A percentile compares a stretch with the other conserved stretches of the same genome.
These are phyloP conservation scores for Neodiprion fabricii DNA, from an alignment of 1,140 invertebrate species.

Conservation along the genomic window DNA sequence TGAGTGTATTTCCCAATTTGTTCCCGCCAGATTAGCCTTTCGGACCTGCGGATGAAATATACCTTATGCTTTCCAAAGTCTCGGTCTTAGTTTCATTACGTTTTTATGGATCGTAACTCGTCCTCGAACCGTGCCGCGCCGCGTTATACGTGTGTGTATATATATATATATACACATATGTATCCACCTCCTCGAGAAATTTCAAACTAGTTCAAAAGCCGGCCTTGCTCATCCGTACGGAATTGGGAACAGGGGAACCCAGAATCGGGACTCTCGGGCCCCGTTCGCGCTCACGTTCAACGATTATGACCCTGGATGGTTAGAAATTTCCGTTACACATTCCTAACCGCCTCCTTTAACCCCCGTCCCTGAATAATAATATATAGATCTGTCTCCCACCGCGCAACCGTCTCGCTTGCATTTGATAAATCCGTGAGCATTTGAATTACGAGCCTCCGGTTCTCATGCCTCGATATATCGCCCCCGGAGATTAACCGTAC, in stretches of 20 bases:
- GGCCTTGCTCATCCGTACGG: not conserved
- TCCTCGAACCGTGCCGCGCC: not conserved
- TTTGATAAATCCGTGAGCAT: not conserved
- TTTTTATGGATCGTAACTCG: constrained; percentile 16
- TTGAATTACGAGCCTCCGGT: too few species aligned
- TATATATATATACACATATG: not conserved
- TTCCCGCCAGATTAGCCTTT: constrained; percentile 13
- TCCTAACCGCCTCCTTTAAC: not conserved
- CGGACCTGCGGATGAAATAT: constrained; percentile 1
- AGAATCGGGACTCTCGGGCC: constrained; percentile 1
- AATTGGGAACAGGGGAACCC: not conserved
- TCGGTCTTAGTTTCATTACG: constrained; percentile 3
- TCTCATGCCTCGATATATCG: too few species aligned
- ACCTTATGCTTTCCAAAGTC: not conserved
- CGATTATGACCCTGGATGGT: not conserved
- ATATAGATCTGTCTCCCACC: not conserved
- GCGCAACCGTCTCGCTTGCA: constrained; percentile 12
- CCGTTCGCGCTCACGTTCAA: not conserved
- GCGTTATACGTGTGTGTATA: not conserved
- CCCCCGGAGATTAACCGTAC: too few species aligned
- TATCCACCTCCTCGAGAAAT: not conserved
- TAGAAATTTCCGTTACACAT: not conserved
- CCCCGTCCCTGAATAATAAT: not conserved
- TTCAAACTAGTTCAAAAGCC: constrained; percentile 5
- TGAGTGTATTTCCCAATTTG: constrained; percentile 12